Percentiles rank a stretch among this genome's conserved stretches.
These are phyloP conservation scores for Gadus macrocephalus DNA, from an alignment of 2,113 vertebrate genomes.

Conservation along the genomic window DNA sequence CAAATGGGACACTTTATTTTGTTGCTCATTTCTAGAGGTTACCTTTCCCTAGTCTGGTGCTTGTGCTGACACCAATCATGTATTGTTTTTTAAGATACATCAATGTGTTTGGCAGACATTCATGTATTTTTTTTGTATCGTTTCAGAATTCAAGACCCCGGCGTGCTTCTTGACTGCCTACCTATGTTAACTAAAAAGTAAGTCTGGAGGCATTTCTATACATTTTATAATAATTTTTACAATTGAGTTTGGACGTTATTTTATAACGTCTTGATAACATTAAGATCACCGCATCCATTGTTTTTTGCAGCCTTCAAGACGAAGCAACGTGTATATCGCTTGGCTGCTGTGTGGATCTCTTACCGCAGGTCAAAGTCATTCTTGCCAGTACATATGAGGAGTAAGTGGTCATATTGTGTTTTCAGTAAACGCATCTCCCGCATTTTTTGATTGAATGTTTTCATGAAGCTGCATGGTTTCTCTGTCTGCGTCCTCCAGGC, in stretches of 20 bases:
- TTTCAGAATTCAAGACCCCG: constrained; percentile 89
- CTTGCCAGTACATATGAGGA: constrained; percentile 93
- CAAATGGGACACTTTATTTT: too few relatives aligned
- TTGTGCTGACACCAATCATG: too few relatives aligned
- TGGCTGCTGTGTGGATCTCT: constrained; percentile 96
- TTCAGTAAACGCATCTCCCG: not conserved
- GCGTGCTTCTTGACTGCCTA: constrained; percentile 91
- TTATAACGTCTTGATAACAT: too few relatives aligned
- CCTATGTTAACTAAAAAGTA: constrained; percentile 95
- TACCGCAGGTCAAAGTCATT: constrained; percentile 86
- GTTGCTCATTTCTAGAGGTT: too few relatives aligned
- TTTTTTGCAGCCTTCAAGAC: constrained; percentile 85
- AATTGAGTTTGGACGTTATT: too few relatives aligned
- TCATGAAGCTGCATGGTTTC: not conserved
- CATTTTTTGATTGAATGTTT: not conserved
- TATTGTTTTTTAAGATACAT: too few relatives aligned
- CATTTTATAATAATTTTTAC: too few relatives aligned
- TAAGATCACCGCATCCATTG: too few relatives aligned
- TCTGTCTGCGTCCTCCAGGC: constrained; percentile 64
- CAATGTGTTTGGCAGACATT: too few relatives aligned
- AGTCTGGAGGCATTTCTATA: constrained; percentile 17
- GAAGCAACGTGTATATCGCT: constrained; percentile 88
- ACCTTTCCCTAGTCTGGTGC: too few relatives aligned
- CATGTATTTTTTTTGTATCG: too few relatives aligned
- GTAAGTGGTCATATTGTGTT: constrained; percentile 72